These are phyloP conservation scores for Dolichopus griseipennis DNA, from an alignment of 2,888 invertebrate genomes.

Conservation along the genomic window DNA sequence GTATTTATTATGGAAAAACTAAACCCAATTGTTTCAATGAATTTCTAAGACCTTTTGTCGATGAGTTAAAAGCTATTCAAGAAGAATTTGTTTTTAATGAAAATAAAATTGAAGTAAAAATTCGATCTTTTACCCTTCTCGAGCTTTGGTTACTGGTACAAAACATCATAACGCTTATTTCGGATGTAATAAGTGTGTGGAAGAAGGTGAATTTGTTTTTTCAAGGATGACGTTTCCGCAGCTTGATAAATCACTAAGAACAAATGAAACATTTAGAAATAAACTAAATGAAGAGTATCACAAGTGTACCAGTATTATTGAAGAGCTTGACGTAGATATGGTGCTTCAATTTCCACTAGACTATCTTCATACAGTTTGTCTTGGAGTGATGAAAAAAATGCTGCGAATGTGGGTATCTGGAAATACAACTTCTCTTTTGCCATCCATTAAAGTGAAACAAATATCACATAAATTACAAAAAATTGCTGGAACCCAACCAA, in stretches of 20 bases:
- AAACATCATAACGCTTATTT: too few relatives aligned
- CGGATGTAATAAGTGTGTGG: too few relatives aligned
- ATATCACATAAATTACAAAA: background rate
- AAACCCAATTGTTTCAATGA: too few relatives aligned
- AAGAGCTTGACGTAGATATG: background rate
- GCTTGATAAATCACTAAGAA: background rate
- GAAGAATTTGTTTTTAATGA: too few relatives aligned
- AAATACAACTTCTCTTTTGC: background rate
- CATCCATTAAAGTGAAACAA: background rate
- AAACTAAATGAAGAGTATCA: background rate
- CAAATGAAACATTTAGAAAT: background rate
- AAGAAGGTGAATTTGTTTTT: background rate
- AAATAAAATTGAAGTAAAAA: too few relatives aligned
- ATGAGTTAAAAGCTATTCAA: too few relatives aligned
- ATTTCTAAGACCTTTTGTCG: too few relatives aligned
- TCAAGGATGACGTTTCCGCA: background rate
- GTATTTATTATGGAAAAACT: too few relatives aligned
- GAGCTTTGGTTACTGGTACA: too few relatives aligned
- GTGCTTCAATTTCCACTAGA: background rate
- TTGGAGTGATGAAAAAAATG: constrained; percentile 4
- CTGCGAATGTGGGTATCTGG: constrained; percentile 4
- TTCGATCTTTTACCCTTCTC: too few relatives aligned
- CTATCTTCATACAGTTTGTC: background rate
- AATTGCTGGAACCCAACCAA: background rate
- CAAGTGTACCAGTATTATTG: background rate